Conservation (phyloP, 1,140 invertebrate species). For the Brachionus asplanchnoidis region DNA sequence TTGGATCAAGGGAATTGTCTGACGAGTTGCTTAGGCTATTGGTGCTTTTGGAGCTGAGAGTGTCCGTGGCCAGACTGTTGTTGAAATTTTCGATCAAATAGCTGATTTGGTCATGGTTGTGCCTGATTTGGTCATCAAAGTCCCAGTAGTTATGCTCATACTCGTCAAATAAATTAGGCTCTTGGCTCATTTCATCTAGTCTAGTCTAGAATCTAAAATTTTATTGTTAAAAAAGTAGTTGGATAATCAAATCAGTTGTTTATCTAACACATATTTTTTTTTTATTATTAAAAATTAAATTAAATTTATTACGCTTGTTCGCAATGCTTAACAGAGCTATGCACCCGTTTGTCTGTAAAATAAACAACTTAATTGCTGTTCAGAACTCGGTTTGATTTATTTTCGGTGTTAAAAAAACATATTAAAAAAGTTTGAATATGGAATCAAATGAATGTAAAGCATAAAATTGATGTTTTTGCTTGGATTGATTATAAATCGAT, state of each 20-base stretch:
- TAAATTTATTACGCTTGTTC: neutral
- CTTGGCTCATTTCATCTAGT: neutral
- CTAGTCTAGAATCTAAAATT: neutral
- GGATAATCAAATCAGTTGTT: neutral
- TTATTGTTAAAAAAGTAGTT: neutral
- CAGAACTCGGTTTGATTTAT: neutral
- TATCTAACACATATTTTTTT: neutral
- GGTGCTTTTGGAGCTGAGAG: neutral
- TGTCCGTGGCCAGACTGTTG: neutral
- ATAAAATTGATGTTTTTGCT: neutral
- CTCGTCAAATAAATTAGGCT: neutral
- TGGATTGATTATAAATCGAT: neutral
- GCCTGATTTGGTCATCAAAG: neutral
- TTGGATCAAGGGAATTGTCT: slow-evolving; percentile 1
- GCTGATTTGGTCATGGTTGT: neutral
- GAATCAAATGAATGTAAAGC: neutral
- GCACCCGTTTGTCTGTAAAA: neutral
- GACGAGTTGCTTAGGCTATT: neutral
- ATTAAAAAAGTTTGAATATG: neutral
- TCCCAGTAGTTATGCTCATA: neutral
- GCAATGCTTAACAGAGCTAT: neutral
- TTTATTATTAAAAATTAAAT: neutral
- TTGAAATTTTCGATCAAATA: neutral
- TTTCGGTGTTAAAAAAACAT: neutral
- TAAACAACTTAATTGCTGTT: neutral